Base-by-base conservation (phyloP, 2,888 invertebrate species). In the Xanthorhoe designata region DNA sequence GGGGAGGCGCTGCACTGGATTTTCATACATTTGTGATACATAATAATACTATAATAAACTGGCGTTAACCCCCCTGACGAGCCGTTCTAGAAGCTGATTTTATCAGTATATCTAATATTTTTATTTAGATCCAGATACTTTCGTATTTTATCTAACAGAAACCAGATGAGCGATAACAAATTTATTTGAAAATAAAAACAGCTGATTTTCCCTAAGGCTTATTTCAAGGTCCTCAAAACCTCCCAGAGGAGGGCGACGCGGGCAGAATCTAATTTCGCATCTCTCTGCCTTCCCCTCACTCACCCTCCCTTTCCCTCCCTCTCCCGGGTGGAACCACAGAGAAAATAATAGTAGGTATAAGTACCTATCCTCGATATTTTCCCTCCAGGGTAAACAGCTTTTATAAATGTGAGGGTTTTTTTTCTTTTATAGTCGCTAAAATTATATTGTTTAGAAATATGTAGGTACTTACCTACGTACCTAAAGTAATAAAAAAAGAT, bases 161-260 rank as follows among this genome's bases (percentile, higher is more conserved):
- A 13, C 13, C 13, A 47, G 47, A 35, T 15, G 18, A 35, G 10
- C 35, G 29, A 47, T 51, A 61, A 47, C 47, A 19, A 61, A 68
- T 65, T 71, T 64, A 61, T 51, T 51, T 45, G 45, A 68, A 80
- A 79, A 79, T 29, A 79, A 72, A 78, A 89, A 86, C 91, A 91
- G 91, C 91, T 91, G 91, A 91, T 89, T 85, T 76, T 78, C 76
- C 61, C 64, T 72, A 74, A 75, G 77, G 77, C 78, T 68, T 74
- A 76, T 80, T 80, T 87, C 89, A 91, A 90, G 91, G 90, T 91
- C 90, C 83, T 65, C 45, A 24, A 29, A 78, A 70, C 73, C 52
- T 19, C 4, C 63, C 58, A 68, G 67, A 64, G 71, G 61, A 71
- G 67, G 66, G 65, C 56, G 64, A 71, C 67, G 72, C 70, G 74